Evolutionary conservation across 53 echinoderm and acorn worm species (phyloP), one percentile per base, ranked within the genome.

Genomic region (Echinarachnius parma): DNA sequence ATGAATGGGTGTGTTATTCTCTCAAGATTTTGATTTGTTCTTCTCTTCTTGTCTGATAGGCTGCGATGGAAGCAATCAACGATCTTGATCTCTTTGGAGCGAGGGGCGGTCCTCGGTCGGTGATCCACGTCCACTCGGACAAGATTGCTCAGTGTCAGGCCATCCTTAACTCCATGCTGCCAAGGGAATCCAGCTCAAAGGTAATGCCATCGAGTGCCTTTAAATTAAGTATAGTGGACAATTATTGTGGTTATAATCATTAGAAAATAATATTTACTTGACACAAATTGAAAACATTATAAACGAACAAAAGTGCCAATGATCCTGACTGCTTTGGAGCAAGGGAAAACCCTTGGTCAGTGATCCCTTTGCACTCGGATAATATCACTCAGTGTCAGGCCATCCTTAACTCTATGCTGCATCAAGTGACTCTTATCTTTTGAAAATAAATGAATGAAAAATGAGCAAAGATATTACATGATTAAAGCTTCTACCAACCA

Each of bases 1-100:
- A n/a, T n/a, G n/a, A n/a, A n/a, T n/a, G n/a, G n/a, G n/a, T n/a
- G n/a, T n/a, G n/a, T n/a, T n/a, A n/a, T n/a, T n/a, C n/a, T n/a
- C n/a, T n/a, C n/a, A n/a, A n/a, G n/a, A 56, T 56, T 11, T 32
- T 60, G 32, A 31, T 60, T 0, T 32, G 18, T 33, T 9, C 13
- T 39, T 39, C 13, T n/a, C 13, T 13, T n/a, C 50, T 14, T n/a
- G 18, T 18, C 50, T n/a, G n/a, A n/a, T 31, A 95, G 96, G 90
- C 90, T 59, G 96, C 96, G 1, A 84, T 95, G 87, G 96, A 95
- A 30, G 96, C 96, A 3, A 72, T 95, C 34, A 87, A 79, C 81
- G 85, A 95, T 48, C 28, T 95, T n/a, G 89, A 95, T 77, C 64
- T 95, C 52, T 95, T 90, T 84, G 90, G 96, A 46, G 90, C 90